Base-by-base conservation (phyloP, 1,140 invertebrate species). In the Drosophila carrolli region DNA sequence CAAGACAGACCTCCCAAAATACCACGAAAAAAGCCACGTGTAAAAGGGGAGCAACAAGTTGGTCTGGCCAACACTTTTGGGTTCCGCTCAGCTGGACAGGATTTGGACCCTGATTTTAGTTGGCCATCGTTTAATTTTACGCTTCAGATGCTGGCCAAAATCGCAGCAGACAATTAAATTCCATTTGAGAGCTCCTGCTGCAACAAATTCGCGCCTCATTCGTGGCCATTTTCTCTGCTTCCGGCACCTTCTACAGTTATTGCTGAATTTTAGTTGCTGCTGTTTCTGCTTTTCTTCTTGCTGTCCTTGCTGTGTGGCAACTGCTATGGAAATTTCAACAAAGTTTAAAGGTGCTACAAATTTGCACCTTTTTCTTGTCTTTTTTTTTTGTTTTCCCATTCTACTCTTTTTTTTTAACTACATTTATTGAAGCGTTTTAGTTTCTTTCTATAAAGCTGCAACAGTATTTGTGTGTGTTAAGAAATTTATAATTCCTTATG, bases 71-170 rank as follows among this genome's bases (percentile, higher is more conserved):
- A 74, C 71, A 48, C 35, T 74, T 53, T 54, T 73, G 68, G 71
- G 57, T 74, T 74, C 43, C 71, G 71, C 71, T 74, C 32, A 73
- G 57, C 70, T 62, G 58, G 50, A 10, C 38, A 23, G 38, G 44
- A 50, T 59, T 47, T 44, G 62, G 71, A 58, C 78, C 47, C 80
- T 55, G 75, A 79, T 66, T 79, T 78, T 60, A 78, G 77, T 62
- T 81, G 75, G 75, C 82, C 73, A 19, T 80, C 77, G 80, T 83
- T 83, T 76, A 85, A 80, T 85, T 85, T 83, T 72, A 76, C 81
- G 81, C 77, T 81, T 67, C 72, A 84, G 68, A 37, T 53, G 70
- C 37, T 53, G 70, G 35, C 57, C 58, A 55, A 71, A 81, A 81
- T 71, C 63, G 72, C 60, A 61, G 71, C 75, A 78, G 70, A 80